A percentile compares a stretch with the other conserved stretches of the same genome.
phyloP scores from a whole-genome alignment of 2,797 vertebrate species.

The Chaetodon trifasciatus region DNA sequence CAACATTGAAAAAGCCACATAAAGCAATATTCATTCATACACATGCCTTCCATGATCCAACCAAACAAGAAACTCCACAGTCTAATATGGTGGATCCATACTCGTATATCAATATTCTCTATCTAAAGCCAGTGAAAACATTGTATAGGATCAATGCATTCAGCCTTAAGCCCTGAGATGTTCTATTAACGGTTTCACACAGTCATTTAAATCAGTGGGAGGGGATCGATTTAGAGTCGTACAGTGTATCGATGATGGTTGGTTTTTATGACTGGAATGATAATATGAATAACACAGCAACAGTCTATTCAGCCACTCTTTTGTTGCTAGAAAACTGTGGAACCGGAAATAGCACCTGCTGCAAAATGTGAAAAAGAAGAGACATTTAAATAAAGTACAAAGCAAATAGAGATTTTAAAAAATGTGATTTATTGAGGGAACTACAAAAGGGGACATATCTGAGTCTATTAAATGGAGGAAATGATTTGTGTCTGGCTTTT shows the following conservation, averaged over 20 bases:
- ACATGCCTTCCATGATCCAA: conserved; percentile 35
- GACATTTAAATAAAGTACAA: not conserved
- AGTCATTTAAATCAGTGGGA: conserved; percentile 75
- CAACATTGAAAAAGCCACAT: conserved; percentile 29
- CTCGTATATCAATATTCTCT: conserved; percentile 74
- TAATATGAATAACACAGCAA: conserved; percentile 60
- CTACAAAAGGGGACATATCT: not conserved
- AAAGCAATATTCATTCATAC: conserved; percentile 41
- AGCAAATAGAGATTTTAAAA: not conserved
- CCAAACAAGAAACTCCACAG: conserved; percentile 57
- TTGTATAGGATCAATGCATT: conserved; percentile 72
- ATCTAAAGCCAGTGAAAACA: conserved; percentile 74
- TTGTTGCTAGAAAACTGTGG: conserved; percentile 13
- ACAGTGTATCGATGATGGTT: conserved; percentile 57
- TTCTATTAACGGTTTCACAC: conserved; percentile 79
- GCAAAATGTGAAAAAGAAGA: conserved; percentile 8
- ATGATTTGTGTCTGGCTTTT: conserved; percentile 13
- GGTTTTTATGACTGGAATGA: conserved; percentile 65
- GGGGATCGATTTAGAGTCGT: conserved; percentile 69
- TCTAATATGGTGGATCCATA: conserved; percentile 72
- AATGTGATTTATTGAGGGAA: conserved; percentile 10
- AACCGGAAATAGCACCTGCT: not conserved
- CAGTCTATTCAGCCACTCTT: conserved; percentile 8
- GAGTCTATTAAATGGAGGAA: conserved; percentile 5
- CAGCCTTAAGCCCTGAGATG: conserved; percentile 74